These are phyloP conservation scores for Tetragonula clypearis DNA, from an alignment of 1,140 invertebrate species.

Conservation along the genomic window DNA sequence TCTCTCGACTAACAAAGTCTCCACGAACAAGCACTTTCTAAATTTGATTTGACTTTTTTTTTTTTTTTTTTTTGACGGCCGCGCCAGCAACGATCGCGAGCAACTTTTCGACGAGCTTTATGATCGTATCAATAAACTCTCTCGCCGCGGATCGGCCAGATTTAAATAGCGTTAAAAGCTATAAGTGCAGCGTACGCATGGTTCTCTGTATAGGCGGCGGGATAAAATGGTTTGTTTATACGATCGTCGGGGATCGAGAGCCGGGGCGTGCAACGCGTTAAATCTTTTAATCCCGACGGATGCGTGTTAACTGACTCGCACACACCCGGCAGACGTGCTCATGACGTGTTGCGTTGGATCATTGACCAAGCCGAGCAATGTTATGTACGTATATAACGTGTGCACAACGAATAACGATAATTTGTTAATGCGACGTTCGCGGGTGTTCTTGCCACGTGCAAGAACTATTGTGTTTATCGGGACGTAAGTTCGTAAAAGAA, in stretches of 20 bases:
- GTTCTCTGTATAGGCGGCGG: not conserved
- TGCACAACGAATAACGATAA: constrained; percentile 14
- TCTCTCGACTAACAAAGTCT: too few species aligned
- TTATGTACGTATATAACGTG: too few species aligned
- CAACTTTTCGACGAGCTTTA: not conserved
- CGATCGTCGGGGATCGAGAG: not conserved
- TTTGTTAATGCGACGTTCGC: not conserved
- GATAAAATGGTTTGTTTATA: constrained; percentile 16
- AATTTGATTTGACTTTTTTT: not conserved
- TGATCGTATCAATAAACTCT: not conserved
- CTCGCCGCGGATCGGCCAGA: too few species aligned
- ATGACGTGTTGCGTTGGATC: constrained; percentile 21
- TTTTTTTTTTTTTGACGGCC: not conserved
- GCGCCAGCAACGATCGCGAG: not conserved
- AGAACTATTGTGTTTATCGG: too few species aligned
- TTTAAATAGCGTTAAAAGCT: constrained; percentile 15
- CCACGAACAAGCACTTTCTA: not conserved
- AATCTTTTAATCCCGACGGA: constrained; percentile 39
- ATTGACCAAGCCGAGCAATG: constrained; percentile 25
- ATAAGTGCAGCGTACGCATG: not conserved
- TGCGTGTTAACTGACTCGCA: constrained; percentile 33
- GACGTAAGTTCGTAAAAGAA: too few species aligned
- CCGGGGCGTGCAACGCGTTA: constrained; percentile 5
- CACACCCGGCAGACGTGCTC: not conserved
- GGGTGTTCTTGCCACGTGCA: too few species aligned